Evolutionary conservation across 2,797 vertebrate genomes (phyloP), one percentile per base, ranked within the genome.

Genomic region (Euthynnus affinis): DNA sequence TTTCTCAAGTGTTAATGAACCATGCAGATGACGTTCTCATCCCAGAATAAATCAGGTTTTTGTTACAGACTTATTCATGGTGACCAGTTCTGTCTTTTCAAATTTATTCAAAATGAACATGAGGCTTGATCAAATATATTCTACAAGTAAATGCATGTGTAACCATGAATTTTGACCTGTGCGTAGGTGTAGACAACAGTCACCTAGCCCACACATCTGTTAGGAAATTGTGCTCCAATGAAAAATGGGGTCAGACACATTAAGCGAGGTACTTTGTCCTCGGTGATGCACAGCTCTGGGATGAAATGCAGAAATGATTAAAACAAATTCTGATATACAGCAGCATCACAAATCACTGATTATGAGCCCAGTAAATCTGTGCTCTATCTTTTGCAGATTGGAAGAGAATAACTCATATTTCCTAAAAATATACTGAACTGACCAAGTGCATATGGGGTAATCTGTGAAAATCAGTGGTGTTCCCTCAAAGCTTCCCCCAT

Each of bases 1-100:
- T 87, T 89, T 88, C 63, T 71, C 71, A 48, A 86, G 73, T 68
- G 76, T 71, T 78, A 85, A 88, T 89, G 74, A 89, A 74, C 57
- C 67, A 4, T 87, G 69, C 58, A 76, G 71, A 86, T 12, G 5
- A 85, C 83, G 74, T 78, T 82, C 80, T 76, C 29, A 51, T 81
- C 76, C 76, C 40, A 71, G 88, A 91, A 90, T 88, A 88, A 88
- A 73, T 46, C 74, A 34, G 46, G 12, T 64, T 67, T 78, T 73
- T 83, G 13, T 78, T 55, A 44, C 44, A 74, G 55, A 69, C 34
- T 62, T 23, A 74, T 57, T 14, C 61, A 68, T 34, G 49, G 32
- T 22, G 72, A 66, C 48, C 57, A 74, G 37, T 79, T 76, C 22
- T 85, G 71, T 51, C 29, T 51, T 63, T 51, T 44, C 10, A 55